Conservation (phyloP, 2,113 vertebrate species). For the Chaetops frenatus region DNA sequence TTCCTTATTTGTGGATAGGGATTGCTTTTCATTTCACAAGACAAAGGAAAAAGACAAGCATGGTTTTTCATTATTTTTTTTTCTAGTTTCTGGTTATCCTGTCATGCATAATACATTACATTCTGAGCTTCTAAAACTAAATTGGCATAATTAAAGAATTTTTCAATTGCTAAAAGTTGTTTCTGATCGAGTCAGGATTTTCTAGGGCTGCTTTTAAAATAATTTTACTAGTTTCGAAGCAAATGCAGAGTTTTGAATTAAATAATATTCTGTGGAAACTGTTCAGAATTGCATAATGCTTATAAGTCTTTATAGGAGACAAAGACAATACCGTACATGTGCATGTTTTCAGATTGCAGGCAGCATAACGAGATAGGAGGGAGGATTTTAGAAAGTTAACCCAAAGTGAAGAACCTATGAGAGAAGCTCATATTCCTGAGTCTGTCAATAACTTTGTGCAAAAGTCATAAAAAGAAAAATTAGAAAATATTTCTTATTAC, state of each 20-base stretch:
- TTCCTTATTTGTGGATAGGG: neutral
- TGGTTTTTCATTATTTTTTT: neutral
- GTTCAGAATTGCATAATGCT: neutral
- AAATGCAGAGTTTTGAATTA: neutral
- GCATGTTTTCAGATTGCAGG: neutral
- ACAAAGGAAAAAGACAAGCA: neutral
- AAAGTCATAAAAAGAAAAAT: slow-evolving; percentile 3
- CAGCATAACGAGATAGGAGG: neutral
- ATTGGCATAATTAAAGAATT: neutral
- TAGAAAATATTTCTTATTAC: slow-evolving; percentile 12
- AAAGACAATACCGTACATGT: neutral
- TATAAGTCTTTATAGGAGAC: neutral
- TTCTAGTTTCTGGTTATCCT: neutral
- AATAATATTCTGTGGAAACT: neutral
- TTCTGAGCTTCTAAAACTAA: slow-evolving; percentile 10
- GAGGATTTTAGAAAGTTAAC: neutral
- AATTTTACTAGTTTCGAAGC: neutral
- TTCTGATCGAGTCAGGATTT: slow-evolving; percentile 2
- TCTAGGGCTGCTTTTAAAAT: neutral
- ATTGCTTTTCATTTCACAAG: slow-evolving; percentile 8
- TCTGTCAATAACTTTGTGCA: neutral
- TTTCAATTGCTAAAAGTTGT: neutral
- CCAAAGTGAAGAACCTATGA: neutral
- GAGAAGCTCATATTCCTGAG: neutral
- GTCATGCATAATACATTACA: neutral